These are phyloP conservation scores for Salticus scenicus DNA, from an alignment of 2,888 invertebrate species.

Conservation along the genomic window DNA sequence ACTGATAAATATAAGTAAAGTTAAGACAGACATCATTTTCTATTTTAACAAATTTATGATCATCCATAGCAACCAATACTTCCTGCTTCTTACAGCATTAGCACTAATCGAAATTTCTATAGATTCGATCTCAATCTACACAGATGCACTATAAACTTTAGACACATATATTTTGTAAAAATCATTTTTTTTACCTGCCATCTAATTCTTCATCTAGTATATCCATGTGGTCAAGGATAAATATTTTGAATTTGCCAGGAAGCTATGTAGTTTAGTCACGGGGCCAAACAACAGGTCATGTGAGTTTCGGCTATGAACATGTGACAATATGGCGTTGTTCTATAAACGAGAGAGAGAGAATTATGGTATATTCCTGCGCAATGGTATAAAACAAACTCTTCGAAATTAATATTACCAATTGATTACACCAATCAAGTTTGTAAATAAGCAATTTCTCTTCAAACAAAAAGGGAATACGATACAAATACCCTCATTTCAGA, in stretches of 20 bases:
- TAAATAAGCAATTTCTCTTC: no score
- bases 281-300: constrained; percentile 78
- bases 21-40: no score
- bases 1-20: no score
- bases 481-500: no score
- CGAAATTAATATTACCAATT: no score
- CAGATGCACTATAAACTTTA: neutral
- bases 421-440: no score
- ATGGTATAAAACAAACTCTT: no score
- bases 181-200: constrained; percentile 74
- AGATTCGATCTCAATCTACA: neutral
- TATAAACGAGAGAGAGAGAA: neutral
- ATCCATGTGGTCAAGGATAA: constrained; percentile 75
- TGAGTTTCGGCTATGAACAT: constrained; percentile 76
- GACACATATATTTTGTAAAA: neutral
- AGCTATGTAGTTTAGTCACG: constrained; percentile 76
- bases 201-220: constrained; percentile 76
- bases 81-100: constrained; percentile 49
- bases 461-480: no score
- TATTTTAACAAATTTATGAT: no score
- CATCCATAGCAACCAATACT: constrained; percentile 59
- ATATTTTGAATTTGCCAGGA: constrained; percentile 77
- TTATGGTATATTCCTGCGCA: constrained; percentile 25
- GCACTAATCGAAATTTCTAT: constrained; percentile 29
- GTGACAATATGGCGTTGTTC: constrained; percentile 75